phyloP scores from a whole-genome alignment of 2,888 invertebrate species.

The Trissonchulus latispiculum region DNA sequence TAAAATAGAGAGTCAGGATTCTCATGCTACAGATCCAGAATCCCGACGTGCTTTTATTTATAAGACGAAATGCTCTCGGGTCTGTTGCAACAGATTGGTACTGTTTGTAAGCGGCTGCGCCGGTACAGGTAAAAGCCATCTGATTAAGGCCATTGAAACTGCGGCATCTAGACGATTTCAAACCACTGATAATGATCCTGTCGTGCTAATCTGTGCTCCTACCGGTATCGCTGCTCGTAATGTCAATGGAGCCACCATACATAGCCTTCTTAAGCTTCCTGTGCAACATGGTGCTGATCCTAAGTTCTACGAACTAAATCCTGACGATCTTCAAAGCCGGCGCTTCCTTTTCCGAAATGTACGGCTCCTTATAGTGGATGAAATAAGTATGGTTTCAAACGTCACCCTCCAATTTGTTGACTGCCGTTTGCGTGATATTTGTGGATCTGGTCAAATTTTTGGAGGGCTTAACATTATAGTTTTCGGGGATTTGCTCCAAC shows the following conservation, averaged over 20 bases:
- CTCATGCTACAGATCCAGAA: background rate
- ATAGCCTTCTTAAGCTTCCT: background rate
- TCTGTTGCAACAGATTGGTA: too few species aligned
- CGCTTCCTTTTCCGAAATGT: background rate
- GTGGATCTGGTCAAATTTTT: background rate
- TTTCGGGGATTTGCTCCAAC: background rate
- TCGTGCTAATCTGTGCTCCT: background rate
- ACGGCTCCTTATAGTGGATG: background rate
- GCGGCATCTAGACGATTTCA: background rate
- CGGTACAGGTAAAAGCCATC: slow-evolving; percentile 4
- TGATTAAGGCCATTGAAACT: background rate
- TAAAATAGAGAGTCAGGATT: background rate
- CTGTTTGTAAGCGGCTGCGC: slow-evolving; percentile 1
- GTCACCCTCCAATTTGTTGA: background rate
- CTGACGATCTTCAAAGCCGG: background rate
- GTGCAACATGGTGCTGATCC: background rate
- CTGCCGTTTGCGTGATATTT: background rate
- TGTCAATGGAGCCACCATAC: background rate
- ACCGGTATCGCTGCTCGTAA: background rate
- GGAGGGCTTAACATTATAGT: background rate
- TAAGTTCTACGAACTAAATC: background rate
- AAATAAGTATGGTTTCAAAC: background rate
- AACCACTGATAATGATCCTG: background rate
- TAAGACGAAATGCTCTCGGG: background rate
- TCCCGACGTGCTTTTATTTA: too few species aligned